Percentiles rank a stretch among this genome's conserved stretches.
Evolutionary conservation across 1,140 invertebrate genomes (phyloP).

Genomic region (Sarcophaga peregrina): DNA sequence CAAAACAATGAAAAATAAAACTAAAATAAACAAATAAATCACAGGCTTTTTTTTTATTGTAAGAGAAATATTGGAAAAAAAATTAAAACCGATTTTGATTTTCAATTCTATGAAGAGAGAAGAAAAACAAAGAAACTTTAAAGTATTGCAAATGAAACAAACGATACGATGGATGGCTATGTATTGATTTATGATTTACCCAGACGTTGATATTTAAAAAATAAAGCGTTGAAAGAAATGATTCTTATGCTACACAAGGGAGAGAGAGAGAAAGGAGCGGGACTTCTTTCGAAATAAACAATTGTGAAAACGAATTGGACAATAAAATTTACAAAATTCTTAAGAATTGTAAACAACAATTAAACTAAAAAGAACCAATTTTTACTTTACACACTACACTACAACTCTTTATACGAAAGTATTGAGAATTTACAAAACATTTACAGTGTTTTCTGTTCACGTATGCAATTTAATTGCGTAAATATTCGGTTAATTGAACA

Average conservation of each 20-base stretch:
- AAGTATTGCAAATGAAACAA: no score
- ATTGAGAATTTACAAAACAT: no score
- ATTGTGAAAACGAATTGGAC: no score
- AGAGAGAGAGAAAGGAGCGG: background rate
- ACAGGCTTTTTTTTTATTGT: background rate
- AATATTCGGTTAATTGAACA: no score
- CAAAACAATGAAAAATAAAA: background rate
- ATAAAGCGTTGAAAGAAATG: background rate
- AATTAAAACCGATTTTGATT: no score
- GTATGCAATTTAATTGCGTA: no score
- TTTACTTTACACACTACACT: background rate
- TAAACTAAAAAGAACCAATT: background rate
- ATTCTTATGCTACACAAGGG: background rate
- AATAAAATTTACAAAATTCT: no score
- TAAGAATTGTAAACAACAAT: no score
- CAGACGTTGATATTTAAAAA: slow-evolving; percentile 4
- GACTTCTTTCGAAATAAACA: background rate
- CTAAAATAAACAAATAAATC: slow-evolving; percentile 24
- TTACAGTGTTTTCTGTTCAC: no score
- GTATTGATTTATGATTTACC: slow-evolving; percentile 15
- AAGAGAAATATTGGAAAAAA: background rate
- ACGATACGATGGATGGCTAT: no score
- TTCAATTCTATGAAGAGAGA: background rate
- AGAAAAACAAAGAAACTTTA: background rate
- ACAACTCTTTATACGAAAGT: no score